phyloP scores from a whole-genome alignment of 2,113 vertebrate genomes.

The Sarotherodon lohbergeri region DNA sequence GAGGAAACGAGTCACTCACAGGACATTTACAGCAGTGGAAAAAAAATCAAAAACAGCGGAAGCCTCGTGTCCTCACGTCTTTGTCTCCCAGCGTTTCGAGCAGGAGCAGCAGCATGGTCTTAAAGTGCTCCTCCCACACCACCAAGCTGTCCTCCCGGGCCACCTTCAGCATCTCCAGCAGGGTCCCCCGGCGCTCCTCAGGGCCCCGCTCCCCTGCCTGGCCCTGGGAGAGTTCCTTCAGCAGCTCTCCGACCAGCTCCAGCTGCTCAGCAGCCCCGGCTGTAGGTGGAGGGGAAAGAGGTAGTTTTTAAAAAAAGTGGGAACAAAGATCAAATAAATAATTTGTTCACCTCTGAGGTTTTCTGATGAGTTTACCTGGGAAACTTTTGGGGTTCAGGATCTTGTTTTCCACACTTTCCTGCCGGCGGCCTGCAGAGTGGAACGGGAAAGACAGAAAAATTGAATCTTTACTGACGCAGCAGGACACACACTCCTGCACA shows the following conservation, averaged over 20 bases:
- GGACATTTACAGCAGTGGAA: background rate
- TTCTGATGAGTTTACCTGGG: slow-evolving; percentile 48
- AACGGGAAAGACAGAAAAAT: background rate
- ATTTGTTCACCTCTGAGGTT: background rate
- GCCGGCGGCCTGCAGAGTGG: slow-evolving; percentile 44
- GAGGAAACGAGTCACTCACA: background rate
- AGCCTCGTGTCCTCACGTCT: slow-evolving; percentile 71
- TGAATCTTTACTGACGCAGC: background rate
- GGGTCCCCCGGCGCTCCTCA: slow-evolving; percentile 85
- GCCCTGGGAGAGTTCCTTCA: slow-evolving; percentile 88
- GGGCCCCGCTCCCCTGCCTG: slow-evolving; percentile 78
- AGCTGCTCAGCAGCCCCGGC: slow-evolving; percentile 76
- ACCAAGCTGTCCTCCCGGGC: slow-evolving; percentile 83
- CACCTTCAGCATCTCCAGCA: slow-evolving; percentile 89
- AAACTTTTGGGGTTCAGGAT: slow-evolving; percentile 57
- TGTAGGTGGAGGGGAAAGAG: background rate
- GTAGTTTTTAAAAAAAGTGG: accelerated
- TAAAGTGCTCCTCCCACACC: slow-evolving; percentile 97
- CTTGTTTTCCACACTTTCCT: slow-evolving; percentile 69
- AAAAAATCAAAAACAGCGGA: background rate
- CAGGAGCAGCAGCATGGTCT: slow-evolving; percentile 88
- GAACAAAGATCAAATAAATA: background rate
- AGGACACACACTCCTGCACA: background rate
- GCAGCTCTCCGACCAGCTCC: slow-evolving; percentile 84
- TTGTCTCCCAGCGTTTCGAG: slow-evolving; percentile 92